Conservation (phyloP, 2,888 invertebrate genomes). For the Drepanosiphum platanoidis region DNA sequence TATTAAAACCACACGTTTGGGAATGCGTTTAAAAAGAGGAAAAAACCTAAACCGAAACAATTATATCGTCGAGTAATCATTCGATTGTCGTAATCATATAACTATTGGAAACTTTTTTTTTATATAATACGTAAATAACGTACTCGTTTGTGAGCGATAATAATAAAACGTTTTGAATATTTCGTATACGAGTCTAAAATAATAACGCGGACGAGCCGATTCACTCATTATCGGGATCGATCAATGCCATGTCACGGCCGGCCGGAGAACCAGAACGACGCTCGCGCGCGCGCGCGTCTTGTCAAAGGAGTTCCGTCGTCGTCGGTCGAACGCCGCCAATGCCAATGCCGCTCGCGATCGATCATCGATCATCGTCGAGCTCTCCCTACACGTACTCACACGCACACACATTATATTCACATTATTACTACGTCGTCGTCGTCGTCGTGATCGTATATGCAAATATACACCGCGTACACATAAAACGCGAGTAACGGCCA, state of each 20-base stretch:
- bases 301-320: slow-evolving; percentile 39
- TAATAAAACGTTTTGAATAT: neutral
- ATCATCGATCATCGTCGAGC: slow-evolving; percentile 52
- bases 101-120: no score
- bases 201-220: neutral
- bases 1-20: no score
- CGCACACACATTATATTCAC: no score
- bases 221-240: slow-evolving; percentile 55
- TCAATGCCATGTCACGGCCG: slow-evolving; percentile 35
- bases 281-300: neutral
- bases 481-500: neutral
- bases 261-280: slow-evolving; percentile 21
- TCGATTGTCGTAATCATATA: no score
- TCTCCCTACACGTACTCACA: neutral
- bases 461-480: slow-evolving; percentile 1
- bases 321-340: slow-evolving; percentile 9
- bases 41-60: no score
- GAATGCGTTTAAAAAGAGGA: no score
- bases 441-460: slow-evolving; percentile 5
- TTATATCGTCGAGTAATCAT: no score
- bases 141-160: no score
- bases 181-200: neutral
- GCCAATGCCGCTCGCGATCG: slow-evolving; percentile 35
- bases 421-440: neutral
- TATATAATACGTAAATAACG: no score